Evolutionary conservation across 2,888 invertebrate species (phyloP), one percentile per base, ranked within the genome.

Genomic region (Osedax fenrisi): DNA sequence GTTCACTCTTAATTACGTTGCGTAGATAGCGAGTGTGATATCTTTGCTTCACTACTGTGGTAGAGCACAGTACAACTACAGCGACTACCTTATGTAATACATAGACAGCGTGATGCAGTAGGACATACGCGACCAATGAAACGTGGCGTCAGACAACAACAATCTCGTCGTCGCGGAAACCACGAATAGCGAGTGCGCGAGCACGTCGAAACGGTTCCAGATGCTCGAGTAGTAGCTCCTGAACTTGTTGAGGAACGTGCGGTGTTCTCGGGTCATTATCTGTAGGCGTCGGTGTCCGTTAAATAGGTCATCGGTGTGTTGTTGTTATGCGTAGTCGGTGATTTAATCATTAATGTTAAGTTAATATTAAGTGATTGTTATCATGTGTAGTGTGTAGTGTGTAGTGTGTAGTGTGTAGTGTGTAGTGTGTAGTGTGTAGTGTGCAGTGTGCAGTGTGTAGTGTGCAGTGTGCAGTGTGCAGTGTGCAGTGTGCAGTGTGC

Each of bases 121-220:
- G 66, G 79, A 74, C 68, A 81, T 79, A n/a, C 83, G 78, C 0
- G 81, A 81, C 79, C 80, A 81, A 2, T 80, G 75, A 71, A 82
- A 83, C 5, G 76, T 27, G 13, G 75, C 79, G 2, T 26, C 64
- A n/a, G 75, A 13, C 26, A 83, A 77, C 2, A 78, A 77, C 75
- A 78, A 80, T 1, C 84, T 76, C 62, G 84, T 78, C 26, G 82
- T 77, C 75, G 84, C 79, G 67, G 82, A 81, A 2, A 81, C 56
- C 22, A 82, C 75, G 64, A 84, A 81, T 25, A 82, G 72, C n/a
- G 80, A 1, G 76, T 82, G 81, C 78, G 83, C 80, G 5, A 80
- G 21, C 72, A 81, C 76, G 76, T 84, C 84, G 79, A 83, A 81
- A 25, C 78, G 77, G 76, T 84, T 84, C 84, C 84, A 84, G 23